Percentiles rank a stretch among this genome's conserved stretches.
These are phyloP conservation scores for Poicephalus gulielmi DNA, from an alignment of 2,113 vertebrate genomes.

Conservation along the genomic window DNA sequence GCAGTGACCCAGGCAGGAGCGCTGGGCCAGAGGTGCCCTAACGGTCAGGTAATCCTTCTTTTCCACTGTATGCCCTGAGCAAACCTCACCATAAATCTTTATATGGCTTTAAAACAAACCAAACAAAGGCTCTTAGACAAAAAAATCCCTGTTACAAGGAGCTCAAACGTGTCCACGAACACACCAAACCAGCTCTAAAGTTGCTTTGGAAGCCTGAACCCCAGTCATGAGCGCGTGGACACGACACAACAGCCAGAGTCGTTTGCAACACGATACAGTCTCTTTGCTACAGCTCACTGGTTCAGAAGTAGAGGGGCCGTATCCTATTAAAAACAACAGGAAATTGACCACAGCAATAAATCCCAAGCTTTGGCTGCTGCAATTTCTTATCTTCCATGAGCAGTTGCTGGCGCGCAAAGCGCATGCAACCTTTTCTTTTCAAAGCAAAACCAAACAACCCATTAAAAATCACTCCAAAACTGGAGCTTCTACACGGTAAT, in stretches of 20 bases:
- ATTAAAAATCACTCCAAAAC: background rate
- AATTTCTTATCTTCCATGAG: conserved; percentile 42
- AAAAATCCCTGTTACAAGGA: background rate
- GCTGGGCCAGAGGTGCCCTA: background rate
- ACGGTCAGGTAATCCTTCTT: background rate
- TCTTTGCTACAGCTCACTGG: conserved; percentile 30
- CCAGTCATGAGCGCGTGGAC: background rate
- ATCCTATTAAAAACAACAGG: conserved; percentile 66
- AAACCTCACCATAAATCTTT: background rate
- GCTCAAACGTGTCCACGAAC: background rate
- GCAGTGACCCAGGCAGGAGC: background rate
- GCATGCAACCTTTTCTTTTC: background rate
- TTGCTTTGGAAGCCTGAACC: background rate
- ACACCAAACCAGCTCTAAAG: background rate
- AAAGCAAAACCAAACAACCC: background rate
- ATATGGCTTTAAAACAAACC: background rate
- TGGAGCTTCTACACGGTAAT: background rate
- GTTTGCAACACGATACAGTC: conserved; percentile 12
- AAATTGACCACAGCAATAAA: conserved; percentile 57
- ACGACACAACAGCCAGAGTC: background rate
- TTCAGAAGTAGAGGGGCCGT: background rate
- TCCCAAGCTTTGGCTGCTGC: conserved; percentile 12
- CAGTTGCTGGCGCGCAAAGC: conserved; percentile 11
- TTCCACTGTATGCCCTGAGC: background rate
- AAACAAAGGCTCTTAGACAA: background rate